Conservation (phyloP, 2,797 vertebrate genomes). For the Tamandua tetradactyla region DNA sequence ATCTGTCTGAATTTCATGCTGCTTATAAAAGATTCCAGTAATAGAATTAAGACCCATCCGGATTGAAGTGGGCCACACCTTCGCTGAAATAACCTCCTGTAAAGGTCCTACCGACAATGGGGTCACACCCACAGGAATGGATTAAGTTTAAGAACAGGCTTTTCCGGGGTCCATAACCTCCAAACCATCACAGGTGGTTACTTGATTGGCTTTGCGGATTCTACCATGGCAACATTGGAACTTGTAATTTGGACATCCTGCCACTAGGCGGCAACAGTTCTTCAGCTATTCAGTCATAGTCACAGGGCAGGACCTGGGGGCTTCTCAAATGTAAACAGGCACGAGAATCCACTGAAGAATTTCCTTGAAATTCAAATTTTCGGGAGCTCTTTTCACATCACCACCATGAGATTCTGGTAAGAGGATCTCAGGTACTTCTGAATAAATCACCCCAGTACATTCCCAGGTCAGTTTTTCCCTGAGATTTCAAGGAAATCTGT, state of each 20-base stretch:
- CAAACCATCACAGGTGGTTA: neutral
- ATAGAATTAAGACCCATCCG: no score
- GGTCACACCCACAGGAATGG: no score
- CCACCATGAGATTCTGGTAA: neutral
- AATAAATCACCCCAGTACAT: constrained; percentile 34
- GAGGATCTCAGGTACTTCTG: neutral
- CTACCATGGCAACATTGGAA: neutral
- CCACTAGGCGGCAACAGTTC: neutral
- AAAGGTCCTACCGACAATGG: no score
- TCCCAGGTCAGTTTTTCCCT: neutral
- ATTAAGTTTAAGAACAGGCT: no score
- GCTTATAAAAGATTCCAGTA: no score
- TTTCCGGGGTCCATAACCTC: no score
- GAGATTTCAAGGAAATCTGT: neutral
- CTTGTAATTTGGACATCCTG: neutral
- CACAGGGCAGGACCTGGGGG: fast-evolving
- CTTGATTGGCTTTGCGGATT: neutral
- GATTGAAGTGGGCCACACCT: no score
- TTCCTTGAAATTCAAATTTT: neutral
- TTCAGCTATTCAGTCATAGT: neutral
- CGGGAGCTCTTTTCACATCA: neutral
- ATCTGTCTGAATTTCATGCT: no score
- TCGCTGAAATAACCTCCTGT: no score
- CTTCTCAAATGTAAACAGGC: neutral
- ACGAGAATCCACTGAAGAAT: neutral